Evolutionary conservation across 2,888 invertebrate species (phyloP), one percentile per base, ranked within the genome.

Genomic region (Apotomis capreana): DNA sequence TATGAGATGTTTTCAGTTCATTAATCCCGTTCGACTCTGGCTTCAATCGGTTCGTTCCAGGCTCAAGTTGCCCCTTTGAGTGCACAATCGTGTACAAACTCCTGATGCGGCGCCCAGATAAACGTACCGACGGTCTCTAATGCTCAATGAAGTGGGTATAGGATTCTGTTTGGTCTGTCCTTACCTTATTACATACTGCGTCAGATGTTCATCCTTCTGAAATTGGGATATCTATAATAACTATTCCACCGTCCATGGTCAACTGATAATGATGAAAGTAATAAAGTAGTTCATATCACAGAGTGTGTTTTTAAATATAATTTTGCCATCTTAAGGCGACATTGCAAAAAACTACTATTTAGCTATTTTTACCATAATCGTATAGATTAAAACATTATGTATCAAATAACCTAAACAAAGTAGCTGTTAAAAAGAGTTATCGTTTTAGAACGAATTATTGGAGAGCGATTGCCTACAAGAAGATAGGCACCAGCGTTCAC

Each of bases 1-100:
- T 37, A 62, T 61, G 36, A 49, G 49, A 62, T 44, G n/a, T 61
- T 55, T 72, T 58, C 62, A 58, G 57, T 72, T 68, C 58, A 52
- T 62, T 62, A 40, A 68, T 49, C 57, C 65, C 10, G 51, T 68
- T 65, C 58, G 15, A 71, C 55, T 61, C 75, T 77, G 70, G 63
- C 70, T 71, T 73, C 74, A 55, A 68, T 73, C 74, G 77, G 73
- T 68, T 70, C 72, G 75, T 75, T 79, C 73, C 75, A 62, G 49
- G 61, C 52, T 61, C 65, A 76, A 78, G 69, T 76, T 73, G 40
- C 70, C 74, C 69, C 71, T 70, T 68, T 73, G 77, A 83, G 83
- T 84, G 84, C 82, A 83, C 78, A 80, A 78, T 76, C 80, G 76
- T 84, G 84, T 84, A 75, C 76, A 74, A 81, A 80, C 79, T 79